phyloP scores from a whole-genome alignment of 2,113 vertebrate genomes.

The Syngnathus floridae region DNA sequence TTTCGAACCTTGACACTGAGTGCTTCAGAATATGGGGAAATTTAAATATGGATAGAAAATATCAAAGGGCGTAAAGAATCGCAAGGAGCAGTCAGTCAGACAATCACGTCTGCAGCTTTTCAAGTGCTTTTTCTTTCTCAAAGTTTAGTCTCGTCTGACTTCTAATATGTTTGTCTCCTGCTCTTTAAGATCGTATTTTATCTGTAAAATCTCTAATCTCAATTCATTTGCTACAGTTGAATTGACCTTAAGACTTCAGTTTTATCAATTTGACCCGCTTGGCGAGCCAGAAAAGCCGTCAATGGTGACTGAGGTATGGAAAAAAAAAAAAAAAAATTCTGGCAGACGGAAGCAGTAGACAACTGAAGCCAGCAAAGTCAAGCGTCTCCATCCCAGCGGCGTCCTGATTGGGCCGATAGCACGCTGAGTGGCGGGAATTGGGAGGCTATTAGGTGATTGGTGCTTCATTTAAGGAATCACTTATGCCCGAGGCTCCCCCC shows the following conservation, averaged over 20 bases:
- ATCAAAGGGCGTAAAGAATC: conserved; percentile 51
- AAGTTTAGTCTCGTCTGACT: background rate
- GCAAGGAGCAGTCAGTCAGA: conserved; percentile 5
- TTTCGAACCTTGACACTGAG: conserved; percentile 23
- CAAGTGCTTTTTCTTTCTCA: background rate
- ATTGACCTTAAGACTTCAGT: background rate
- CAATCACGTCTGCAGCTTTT: background rate
- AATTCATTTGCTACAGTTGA: background rate
- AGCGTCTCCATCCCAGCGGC: conserved; percentile 21
- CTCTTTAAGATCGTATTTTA: background rate
- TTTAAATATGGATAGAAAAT: conserved; percentile 41
- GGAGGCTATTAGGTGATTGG: conserved; percentile 29
- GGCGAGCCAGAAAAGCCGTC: background rate
- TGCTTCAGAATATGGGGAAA: conserved; percentile 7
- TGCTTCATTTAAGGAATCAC: conserved; percentile 24
- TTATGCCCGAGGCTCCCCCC: conserved; percentile 20
- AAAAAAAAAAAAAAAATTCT: background rate
- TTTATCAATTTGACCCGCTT: background rate
- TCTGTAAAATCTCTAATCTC: conserved; percentile 2
- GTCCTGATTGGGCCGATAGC: conserved; percentile 33
- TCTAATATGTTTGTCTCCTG: background rate
- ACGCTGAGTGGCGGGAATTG: conserved; percentile 25
- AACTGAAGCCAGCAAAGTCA: background rate
- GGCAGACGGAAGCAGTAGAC: background rate
- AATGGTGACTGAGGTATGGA: background rate